phyloP scores from a whole-genome alignment of 2,797 vertebrate species.

The Lutra lutra region DNA sequence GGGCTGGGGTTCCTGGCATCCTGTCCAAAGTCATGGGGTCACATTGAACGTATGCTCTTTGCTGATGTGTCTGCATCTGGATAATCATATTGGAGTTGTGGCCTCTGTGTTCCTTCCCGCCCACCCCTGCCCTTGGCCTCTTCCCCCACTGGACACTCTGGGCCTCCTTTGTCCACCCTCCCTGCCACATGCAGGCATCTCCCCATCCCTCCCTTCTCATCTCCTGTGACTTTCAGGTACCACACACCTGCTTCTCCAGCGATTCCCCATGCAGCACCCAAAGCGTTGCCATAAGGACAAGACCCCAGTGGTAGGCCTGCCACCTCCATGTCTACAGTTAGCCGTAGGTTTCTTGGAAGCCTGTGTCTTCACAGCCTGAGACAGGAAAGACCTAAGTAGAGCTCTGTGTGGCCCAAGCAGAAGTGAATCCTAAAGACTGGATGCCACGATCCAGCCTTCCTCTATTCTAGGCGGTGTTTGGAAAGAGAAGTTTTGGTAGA shows the following conservation, averaged over 20 bases:
- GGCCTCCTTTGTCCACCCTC: not conserved
- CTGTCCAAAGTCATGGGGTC: not conserved
- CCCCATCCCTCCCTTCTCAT: not conserved
- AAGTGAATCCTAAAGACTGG: not conserved
- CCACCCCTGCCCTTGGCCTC: not conserved
- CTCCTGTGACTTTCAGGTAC: not conserved
- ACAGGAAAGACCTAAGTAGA: not conserved
- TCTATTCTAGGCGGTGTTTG: not conserved
- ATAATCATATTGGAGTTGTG: not conserved
- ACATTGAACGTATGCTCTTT: fast-evolving
- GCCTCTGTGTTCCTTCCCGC: fast-evolving
- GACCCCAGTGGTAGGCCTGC: not conserved
- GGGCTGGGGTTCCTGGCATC: fast-evolving
- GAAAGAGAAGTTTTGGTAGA: not conserved
- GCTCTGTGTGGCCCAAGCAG: not conserved
- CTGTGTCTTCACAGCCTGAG: not conserved
- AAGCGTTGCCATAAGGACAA: not conserved
- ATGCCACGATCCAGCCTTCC: not conserved
- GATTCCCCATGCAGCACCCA: not conserved
- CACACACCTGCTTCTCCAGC: not conserved
- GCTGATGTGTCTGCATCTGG: fast-evolving
- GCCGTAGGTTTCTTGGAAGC: not conserved
- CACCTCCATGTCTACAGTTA: fast-evolving
- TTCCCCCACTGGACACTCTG: not conserved
- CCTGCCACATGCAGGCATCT: fast-evolving